These are phyloP conservation scores for Ictalurus punctatus DNA, from an alignment of 2,113 vertebrate genomes.

Conservation along the genomic window DNA sequence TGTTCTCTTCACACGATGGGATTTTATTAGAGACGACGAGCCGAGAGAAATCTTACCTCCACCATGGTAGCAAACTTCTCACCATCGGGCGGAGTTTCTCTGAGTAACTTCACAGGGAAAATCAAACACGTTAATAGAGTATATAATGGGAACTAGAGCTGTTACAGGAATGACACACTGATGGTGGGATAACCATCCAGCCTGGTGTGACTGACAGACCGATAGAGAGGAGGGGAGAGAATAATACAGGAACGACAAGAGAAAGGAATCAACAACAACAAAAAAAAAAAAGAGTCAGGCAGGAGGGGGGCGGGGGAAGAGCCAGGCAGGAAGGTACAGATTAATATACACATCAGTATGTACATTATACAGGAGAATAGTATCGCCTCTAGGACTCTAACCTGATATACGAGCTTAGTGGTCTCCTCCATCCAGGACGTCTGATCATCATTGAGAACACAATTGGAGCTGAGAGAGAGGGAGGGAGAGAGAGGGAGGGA, in stretches of 20 bases:
- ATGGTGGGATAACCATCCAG: too few species aligned
- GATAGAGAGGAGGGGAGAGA: background rate
- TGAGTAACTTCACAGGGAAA: slow-evolving; percentile 78
- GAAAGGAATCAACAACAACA: too few species aligned
- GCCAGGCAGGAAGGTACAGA: too few species aligned
- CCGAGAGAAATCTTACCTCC: slow-evolving; percentile 76
- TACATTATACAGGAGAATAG: background rate
- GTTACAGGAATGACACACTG: background rate
- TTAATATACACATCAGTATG: background rate
- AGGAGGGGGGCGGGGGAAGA: background rate
- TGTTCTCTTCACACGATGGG: background rate
- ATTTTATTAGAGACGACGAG: background rate
- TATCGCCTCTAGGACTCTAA: slow-evolving; percentile 62
- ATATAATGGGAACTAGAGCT: background rate
- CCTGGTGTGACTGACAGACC: background rate
- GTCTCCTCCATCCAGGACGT: slow-evolving; percentile 96
- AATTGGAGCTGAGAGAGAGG: slow-evolving; percentile 82
- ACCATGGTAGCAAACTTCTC: slow-evolving; percentile 94
- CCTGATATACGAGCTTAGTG: slow-evolving; percentile 93
- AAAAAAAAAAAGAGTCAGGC: background rate
- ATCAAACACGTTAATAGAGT: background rate
- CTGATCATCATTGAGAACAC: slow-evolving; percentile 91
- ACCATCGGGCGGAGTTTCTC: slow-evolving; percentile 93
- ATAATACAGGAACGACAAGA: accelerated
- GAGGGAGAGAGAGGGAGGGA: background rate